Conservation (phyloP, 1,140 invertebrate species). For the Orussus abietinus region DNA sequence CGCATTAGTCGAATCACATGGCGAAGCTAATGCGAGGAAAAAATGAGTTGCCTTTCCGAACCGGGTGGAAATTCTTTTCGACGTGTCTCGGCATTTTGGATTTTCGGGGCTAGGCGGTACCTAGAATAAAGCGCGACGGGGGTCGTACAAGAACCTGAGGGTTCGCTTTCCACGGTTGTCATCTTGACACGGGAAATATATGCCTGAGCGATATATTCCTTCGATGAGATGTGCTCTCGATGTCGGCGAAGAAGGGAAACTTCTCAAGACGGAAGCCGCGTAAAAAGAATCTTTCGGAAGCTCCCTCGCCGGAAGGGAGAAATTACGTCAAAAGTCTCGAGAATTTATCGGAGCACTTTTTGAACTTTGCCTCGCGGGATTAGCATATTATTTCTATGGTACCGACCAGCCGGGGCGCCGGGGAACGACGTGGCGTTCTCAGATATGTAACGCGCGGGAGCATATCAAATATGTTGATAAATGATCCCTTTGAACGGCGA, state of each 20-base stretch:
- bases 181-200: too few species aligned
- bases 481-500: slow-evolving; percentile 51
- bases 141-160: too few species aligned
- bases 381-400: slow-evolving; percentile 55
- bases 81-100: too few species aligned
- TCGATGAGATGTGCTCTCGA: slow-evolving; percentile 24
- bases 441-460: slow-evolving; percentile 30
- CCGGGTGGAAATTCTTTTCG: too few species aligned
- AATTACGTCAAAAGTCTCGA: slow-evolving; percentile 53
- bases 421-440: slow-evolving; percentile 21
- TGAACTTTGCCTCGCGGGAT: slow-evolving; percentile 51
- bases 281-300: slow-evolving; percentile 49
- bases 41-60: too few species aligned
- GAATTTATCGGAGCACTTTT: slow-evolving; percentile 54
- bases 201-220: slow-evolving; percentile 18
- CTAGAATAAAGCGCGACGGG: too few species aligned
- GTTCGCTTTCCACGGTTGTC: too few species aligned
- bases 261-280: slow-evolving; percentile 35
- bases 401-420: slow-evolving; percentile 27
- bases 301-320: slow-evolving; percentile 23
- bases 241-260: slow-evolving; percentile 4
- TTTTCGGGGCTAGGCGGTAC: too few species aligned
- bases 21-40: too few species aligned
- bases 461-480: slow-evolving; percentile 56
- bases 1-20: too few species aligned